phyloP scores from a whole-genome alignment of 1,140 invertebrate species.

The Bombus pascuorum region DNA sequence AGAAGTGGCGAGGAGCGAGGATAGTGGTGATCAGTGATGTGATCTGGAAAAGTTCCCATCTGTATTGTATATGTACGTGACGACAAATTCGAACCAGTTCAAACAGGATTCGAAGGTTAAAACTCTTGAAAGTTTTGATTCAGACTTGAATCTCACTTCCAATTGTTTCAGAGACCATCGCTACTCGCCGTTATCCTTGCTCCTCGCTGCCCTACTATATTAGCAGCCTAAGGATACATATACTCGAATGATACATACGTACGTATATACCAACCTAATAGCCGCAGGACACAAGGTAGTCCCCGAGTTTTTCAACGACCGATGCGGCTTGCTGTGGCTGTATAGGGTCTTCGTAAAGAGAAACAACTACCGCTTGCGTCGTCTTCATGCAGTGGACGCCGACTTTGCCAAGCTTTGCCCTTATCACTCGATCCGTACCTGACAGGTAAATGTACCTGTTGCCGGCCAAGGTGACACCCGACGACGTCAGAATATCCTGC shows the following conservation, averaged over 20 bases:
- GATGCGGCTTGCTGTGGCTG: constrained; percentile 96
- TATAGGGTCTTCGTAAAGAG: constrained; percentile 96
- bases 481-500: constrained; percentile 91
- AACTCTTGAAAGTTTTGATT: no score
- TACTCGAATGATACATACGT: constrained; percentile 4
- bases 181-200: not conserved
- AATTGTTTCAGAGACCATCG: no score
- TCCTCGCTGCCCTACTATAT: no score
- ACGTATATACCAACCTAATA: constrained; percentile 87
- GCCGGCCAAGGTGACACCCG: constrained; percentile 93
- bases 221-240: not conserved
- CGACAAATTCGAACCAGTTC: no score
- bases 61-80: no score
- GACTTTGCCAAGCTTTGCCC: constrained; percentile 94
- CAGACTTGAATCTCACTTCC: no score
- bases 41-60: no score
- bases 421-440: constrained; percentile 94
- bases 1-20: no score
- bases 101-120: no score
- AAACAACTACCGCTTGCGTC: constrained; percentile 95
- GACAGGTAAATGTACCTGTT: constrained; percentile 96
- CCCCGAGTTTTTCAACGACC: constrained; percentile 97
- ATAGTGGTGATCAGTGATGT: not conserved
- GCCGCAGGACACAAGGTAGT: constrained; percentile 96
- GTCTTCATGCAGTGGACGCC: constrained; percentile 97